Base-by-base conservation (phyloP, 2,888 invertebrate genomes). In the Phortica magna region DNA sequence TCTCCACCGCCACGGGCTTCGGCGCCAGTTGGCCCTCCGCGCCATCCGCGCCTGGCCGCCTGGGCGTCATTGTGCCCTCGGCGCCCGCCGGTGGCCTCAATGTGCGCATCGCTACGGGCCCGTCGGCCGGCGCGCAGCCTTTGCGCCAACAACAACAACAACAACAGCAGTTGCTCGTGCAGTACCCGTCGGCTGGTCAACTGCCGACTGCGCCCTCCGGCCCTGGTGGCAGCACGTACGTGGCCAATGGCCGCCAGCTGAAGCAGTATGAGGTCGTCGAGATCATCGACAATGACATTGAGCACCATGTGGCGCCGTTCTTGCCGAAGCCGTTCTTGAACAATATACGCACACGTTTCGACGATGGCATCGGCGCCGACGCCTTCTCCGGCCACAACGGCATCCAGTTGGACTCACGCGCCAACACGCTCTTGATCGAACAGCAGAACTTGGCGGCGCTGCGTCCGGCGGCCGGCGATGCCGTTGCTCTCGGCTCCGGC, bases 261-360 rank as follows among this genome's bases (percentile, higher is more conserved):
- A 92, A 92, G 77, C 92, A 92, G 76, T 92, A 92, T 73, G 88
- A 90, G n/a, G 92, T 92, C 41, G 86, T 91, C 71, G 92, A 92
- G 81, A 83, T 90, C 48, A 90, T 91, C 43, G 90, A 90, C 74
- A 91, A 91, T 75, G 92, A 92, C 61, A 88, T 91, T 68, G 88
- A 84, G 2, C 89, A 91, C 53, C 80, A 78, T 3, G 85, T 84
- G 0, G 80, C 83, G 2, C 89, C 90, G 6, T 91, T 89, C 80
- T 80, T 91, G 83, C 85, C 41, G 43, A 61, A 80, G 1, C 78
- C 82, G 5, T 88, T 90, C 77, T 82, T 90, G 9, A 88, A 89
- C 22, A 84, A 79, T 61, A 82, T 82, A 48, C 88, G 90, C 4
- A 88, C 90, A 12, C 87, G 84, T 64, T 76, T 89, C 17, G 85